Conservation (phyloP, 2,113 vertebrate genomes). For the Neogobius melanostomus region DNA sequence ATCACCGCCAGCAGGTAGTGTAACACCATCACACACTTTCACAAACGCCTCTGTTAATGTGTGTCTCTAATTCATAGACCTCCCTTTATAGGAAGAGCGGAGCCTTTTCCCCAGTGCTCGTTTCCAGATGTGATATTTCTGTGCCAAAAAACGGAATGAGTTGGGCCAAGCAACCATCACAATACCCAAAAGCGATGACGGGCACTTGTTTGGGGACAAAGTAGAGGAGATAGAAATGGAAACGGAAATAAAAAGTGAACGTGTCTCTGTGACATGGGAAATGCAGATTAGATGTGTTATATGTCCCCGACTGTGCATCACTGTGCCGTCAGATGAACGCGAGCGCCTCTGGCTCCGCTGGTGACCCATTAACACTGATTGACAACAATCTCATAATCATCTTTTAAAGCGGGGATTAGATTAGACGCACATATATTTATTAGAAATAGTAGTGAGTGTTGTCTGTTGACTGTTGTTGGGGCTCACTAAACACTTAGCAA, state of each 20-base stretch:
- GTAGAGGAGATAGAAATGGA: neutral
- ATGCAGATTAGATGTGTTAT: too few species aligned
- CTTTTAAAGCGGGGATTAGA: neutral
- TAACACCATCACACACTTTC: too few species aligned
- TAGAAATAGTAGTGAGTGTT: too few species aligned
- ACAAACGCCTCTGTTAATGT: too few species aligned
- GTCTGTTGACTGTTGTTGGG: too few species aligned
- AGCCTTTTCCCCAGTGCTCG: neutral
- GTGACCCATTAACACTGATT: conserved; percentile 63
- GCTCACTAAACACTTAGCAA: too few species aligned
- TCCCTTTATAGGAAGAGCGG: too few species aligned
- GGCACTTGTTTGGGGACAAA: neutral
- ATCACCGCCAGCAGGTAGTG: too few species aligned
- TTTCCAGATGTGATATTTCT: neutral
- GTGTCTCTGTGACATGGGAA: neutral
- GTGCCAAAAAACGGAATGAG: neutral
- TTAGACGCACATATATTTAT: too few species aligned
- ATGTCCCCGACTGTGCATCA: too few species aligned
- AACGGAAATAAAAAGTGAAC: neutral
- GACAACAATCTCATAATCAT: conserved; percentile 23
- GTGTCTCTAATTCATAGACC: too few species aligned
- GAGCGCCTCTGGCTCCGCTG: conserved; percentile 46
- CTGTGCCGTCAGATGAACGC: too few species aligned
- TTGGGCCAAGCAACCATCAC: neutral
- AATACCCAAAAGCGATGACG: neutral